phyloP scores from a whole-genome alignment of 2,888 invertebrate genomes.

The Polydrusus pterygomalis region DNA sequence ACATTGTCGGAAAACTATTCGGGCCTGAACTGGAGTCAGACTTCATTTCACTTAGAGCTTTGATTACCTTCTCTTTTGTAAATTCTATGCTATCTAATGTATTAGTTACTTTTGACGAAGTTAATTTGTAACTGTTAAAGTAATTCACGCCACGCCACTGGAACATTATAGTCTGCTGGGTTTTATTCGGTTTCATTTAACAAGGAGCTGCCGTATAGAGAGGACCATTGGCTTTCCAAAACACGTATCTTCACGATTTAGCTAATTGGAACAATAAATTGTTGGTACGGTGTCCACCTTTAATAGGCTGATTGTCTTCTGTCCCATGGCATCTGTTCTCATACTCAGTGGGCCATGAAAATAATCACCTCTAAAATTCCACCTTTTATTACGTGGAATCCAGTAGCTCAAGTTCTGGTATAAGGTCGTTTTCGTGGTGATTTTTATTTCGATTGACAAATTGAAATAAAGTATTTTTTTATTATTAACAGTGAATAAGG shows the following conservation, averaged over 20 bases:
- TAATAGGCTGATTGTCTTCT: constrained; percentile 74
- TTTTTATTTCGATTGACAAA: constrained; percentile 31
- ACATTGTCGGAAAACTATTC: no score
- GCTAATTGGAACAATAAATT: constrained; percentile 76
- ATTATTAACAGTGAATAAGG: constrained; percentile 10
- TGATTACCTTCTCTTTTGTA: no score
- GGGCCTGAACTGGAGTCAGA: no score
- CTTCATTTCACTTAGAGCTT: no score
- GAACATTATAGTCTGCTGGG: not conserved
- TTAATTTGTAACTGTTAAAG: not conserved
- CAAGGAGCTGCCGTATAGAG: constrained; percentile 61
- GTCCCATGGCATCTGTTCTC: constrained; percentile 71
- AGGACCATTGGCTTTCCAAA: constrained; percentile 71
- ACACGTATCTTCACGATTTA: constrained; percentile 74
- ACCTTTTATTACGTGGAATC: constrained; percentile 55
- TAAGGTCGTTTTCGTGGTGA: constrained; percentile 5
- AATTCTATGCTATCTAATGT: no score
- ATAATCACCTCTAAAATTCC: constrained; percentile 60
- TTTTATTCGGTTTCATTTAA: constrained; percentile 62
- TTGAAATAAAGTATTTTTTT: constrained; percentile 19
- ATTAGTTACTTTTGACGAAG: no score
- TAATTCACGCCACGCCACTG: constrained; percentile 26
- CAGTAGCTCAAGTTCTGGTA: constrained; percentile 47
- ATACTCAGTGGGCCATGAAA: constrained; percentile 66
- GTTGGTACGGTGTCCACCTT: constrained; percentile 72